These are phyloP conservation scores for Zaprionus gabonicus DNA, from an alignment of 1,140 invertebrate species.

Conservation along the genomic window DNA sequence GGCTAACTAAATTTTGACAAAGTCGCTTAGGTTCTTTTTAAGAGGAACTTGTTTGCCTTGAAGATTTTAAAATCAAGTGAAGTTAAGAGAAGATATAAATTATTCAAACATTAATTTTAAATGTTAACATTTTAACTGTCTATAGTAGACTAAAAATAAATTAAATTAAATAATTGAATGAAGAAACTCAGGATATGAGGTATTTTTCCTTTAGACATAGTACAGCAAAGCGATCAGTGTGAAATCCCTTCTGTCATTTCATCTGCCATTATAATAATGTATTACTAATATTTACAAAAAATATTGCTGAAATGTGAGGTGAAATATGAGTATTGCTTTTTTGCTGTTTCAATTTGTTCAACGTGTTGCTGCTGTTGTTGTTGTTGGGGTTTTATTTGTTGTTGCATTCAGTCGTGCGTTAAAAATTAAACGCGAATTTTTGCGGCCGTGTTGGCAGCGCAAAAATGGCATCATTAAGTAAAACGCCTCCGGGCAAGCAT, in stretches of 20 bases:
- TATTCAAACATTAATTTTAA: too few relatives aligned
- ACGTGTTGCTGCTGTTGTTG: slow-evolving; percentile 20
- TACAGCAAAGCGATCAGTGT: background rate
- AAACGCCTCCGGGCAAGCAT: slow-evolving; percentile 73
- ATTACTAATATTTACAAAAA: background rate
- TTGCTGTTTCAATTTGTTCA: slow-evolving; percentile 21
- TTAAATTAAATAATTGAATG: too few relatives aligned
- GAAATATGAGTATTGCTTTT: slow-evolving; percentile 32
- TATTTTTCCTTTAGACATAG: too few relatives aligned
- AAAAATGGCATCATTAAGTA: slow-evolving; percentile 83
- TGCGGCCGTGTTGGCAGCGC: slow-evolving; percentile 65
- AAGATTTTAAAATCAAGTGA: too few relatives aligned
- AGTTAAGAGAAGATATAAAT: too few relatives aligned
- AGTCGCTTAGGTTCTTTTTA: too few relatives aligned
- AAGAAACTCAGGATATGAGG: too few relatives aligned
- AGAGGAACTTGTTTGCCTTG: too few relatives aligned
- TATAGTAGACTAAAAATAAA: too few relatives aligned
- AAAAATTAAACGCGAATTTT: slow-evolving; percentile 82
- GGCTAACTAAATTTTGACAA: too few relatives aligned
- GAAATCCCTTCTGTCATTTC: background rate
- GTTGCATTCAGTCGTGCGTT: slow-evolving; percentile 77
- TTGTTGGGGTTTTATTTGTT: slow-evolving; percentile 50
- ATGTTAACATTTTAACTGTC: too few relatives aligned
- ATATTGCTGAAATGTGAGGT: slow-evolving; percentile 23
- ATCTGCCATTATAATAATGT: background rate